phyloP scores from a whole-genome alignment of 2,797 vertebrate genomes.

The Diceros bicornis region DNA sequence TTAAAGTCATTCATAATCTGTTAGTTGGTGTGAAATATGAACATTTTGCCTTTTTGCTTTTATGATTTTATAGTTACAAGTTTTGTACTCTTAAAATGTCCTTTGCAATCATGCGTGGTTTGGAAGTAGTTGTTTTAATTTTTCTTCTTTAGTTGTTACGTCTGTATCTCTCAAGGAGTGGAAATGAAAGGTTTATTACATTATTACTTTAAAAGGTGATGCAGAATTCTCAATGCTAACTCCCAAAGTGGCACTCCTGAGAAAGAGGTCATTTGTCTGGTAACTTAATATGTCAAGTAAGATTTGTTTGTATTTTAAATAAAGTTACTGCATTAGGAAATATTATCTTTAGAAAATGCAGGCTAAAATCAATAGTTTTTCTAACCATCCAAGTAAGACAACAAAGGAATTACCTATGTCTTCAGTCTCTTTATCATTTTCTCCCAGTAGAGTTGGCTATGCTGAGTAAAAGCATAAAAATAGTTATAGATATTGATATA shows the following conservation, averaged over 20 bases:
- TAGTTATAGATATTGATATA: background rate
- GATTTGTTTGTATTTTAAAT: constrained; percentile 7
- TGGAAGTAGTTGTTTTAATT: background rate
- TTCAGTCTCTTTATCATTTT: background rate
- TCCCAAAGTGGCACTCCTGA: background rate
- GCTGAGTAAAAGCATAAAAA: background rate
- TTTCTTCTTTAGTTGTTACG: background rate
- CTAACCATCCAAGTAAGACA: background rate
- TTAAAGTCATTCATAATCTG: background rate
- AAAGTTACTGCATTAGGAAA: constrained; percentile 7
- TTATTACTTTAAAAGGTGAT: background rate
- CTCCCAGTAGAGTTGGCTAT: background rate
- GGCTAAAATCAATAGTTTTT: background rate
- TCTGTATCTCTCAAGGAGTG: background rate
- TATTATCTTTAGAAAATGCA: background rate
- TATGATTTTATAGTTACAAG: background rate
- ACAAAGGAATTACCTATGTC: background rate
- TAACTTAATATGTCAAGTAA: background rate
- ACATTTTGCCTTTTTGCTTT: background rate
- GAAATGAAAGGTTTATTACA: background rate
- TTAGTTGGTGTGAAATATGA: background rate
- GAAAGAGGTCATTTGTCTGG: background rate
- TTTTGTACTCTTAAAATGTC: background rate
- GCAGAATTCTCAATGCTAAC: background rate
- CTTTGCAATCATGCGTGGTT: background rate